Conservation (phyloP, 1,140 invertebrate species). For the Eriosoma lanigerum region DNA sequence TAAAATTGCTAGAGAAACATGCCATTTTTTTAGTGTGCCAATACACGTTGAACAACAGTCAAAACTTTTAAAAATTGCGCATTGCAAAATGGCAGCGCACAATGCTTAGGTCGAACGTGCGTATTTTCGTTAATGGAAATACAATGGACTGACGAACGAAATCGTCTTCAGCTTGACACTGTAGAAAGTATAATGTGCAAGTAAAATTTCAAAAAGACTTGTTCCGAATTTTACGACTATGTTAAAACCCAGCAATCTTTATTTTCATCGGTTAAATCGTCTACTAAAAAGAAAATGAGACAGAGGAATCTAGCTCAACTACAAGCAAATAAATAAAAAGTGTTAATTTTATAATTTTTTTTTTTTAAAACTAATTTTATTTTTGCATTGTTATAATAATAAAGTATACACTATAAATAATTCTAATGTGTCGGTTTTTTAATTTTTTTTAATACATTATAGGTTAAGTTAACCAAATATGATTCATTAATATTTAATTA, state of each 20-base stretch:
- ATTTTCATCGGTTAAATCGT: neutral
- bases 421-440: conserved; percentile 1
- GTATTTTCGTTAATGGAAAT: conserved; percentile 53
- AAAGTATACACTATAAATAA: neutral
- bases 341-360: conserved; percentile 15
- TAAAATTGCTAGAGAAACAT: conserved; percentile 16
- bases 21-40: conserved; percentile 2
- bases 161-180: conserved; percentile 15
- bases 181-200: conserved; percentile 13
- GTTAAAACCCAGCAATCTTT: neutral
- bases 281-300: neutral
- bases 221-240: neutral
- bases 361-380: conserved; percentile 2
- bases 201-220: conserved; percentile 9
- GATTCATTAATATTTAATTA: neutral
- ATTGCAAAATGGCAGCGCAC: conserved; percentile 51
- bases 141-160: conserved; percentile 56
- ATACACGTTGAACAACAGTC: neutral
- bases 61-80: conserved; percentile 52
- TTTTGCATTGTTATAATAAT: neutral
- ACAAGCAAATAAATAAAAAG: neutral
- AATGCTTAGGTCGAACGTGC: conserved; percentile 47
- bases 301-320: neutral
- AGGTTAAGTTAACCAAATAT: too few relatives aligned
- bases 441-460: conserved; percentile 3